A percentile compares a stretch with the other conserved stretches of the same genome.
phyloP scores from a whole-genome alignment of 2,797 vertebrate species.

The Erethizon dorsatum region DNA sequence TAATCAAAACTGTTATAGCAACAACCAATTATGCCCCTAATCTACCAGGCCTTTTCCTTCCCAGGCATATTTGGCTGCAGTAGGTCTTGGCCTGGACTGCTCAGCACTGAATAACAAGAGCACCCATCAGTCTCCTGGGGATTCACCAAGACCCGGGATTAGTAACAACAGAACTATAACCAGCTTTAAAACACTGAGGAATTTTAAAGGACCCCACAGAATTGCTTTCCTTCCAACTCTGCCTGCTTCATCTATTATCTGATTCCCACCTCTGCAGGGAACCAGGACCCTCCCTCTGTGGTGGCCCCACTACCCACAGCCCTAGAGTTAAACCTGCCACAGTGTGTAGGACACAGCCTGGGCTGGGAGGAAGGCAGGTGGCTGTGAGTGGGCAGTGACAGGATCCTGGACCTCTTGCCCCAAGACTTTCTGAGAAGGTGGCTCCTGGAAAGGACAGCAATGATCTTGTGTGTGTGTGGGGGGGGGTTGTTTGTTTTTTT shows the following conservation, averaged over 20 bases:
- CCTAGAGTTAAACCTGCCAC: not conserved
- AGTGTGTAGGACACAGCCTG: not conserved
- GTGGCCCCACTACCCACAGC: not conserved
- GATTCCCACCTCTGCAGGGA: not conserved
- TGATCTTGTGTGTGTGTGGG: not conserved
- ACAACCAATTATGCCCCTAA: constrained; percentile 86
- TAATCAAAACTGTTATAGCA: constrained; percentile 87
- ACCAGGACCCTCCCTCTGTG: not conserved
- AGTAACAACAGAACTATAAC: constrained; percentile 75
- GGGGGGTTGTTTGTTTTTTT: not conserved
- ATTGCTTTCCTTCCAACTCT: constrained; percentile 35
- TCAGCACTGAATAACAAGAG: constrained; percentile 74
- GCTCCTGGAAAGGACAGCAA: not conserved
- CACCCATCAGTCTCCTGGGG: constrained; percentile 81
- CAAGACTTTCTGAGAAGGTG: not conserved
- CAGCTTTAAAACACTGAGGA: constrained; percentile 37
- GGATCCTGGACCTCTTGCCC: not conserved
- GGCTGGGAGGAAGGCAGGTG: too few relatives aligned
- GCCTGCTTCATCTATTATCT: constrained; percentile 18
- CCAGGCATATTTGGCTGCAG: constrained; percentile 78
- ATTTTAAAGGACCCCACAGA: constrained; percentile 72
- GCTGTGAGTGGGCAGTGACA: not conserved
- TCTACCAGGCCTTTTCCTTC: constrained; percentile 84
- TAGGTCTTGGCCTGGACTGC: not conserved
- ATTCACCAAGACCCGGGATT: constrained; percentile 82